A percentile compares a stretch with the other conserved stretches of the same genome.
Conservation (phyloP, 2,797 vertebrate genomes). For the Sparidentex hasta region DNA sequence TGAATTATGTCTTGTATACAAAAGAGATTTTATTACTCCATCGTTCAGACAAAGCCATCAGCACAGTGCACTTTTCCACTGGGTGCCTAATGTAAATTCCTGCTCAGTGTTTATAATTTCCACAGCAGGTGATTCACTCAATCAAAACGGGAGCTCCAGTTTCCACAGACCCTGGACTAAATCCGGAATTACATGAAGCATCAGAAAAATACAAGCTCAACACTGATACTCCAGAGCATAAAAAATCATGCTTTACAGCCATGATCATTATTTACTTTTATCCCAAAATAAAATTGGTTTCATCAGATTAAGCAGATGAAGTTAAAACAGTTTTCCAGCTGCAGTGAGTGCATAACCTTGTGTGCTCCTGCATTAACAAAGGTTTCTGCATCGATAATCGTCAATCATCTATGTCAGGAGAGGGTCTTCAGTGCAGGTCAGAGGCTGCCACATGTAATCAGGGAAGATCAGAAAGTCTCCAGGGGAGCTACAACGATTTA, state of each 20-base stretch:
- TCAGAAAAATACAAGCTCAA: slow-evolving; percentile 39
- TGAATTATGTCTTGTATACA: slow-evolving; percentile 81
- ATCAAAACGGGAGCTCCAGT: slow-evolving; percentile 69
- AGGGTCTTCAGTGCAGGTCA: slow-evolving; percentile 81
- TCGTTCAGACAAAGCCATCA: slow-evolving; percentile 73
- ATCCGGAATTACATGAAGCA: slow-evolving; percentile 59
- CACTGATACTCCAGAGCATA: background rate
- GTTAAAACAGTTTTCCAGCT: slow-evolving; percentile 77
- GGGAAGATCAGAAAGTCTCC: slow-evolving; percentile 82
- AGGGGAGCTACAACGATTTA: slow-evolving; percentile 74
- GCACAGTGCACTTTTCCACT: slow-evolving; percentile 77
- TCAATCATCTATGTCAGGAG: slow-evolving; percentile 86
- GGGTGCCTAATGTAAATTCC: slow-evolving; percentile 84
- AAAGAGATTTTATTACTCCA: slow-evolving; percentile 83
- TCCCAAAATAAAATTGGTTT: slow-evolving; percentile 57
- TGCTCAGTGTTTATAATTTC: slow-evolving; percentile 82
- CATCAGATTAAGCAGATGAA: slow-evolving; percentile 53
- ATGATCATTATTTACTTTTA: slow-evolving; percentile 28
- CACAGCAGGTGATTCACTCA: slow-evolving; percentile 83
- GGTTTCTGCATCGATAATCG: slow-evolving; percentile 87
- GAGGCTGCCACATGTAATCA: slow-evolving; percentile 88
- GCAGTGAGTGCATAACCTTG: slow-evolving; percentile 64
- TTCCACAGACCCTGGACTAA: slow-evolving; percentile 60
- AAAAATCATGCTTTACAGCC: slow-evolving; percentile 9
- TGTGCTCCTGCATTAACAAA: slow-evolving; percentile 76